Conservation (phyloP, 2,888 invertebrate genomes). For the Heterodera filipjevi region DNA sequence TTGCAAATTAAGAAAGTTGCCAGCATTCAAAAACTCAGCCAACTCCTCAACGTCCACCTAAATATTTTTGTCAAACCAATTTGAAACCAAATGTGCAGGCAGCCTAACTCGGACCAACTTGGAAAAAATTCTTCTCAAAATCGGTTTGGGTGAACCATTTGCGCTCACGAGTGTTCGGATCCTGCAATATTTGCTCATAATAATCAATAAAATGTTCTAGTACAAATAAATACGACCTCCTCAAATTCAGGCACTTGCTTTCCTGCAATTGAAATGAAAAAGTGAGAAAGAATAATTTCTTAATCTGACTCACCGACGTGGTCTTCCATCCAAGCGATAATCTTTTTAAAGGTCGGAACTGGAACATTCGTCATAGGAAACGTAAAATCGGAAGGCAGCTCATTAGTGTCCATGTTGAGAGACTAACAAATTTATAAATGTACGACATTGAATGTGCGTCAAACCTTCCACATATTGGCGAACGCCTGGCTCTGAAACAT, state of each 20-base stretch:
- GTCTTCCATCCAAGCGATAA: constrained; percentile 17
- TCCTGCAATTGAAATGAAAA: constrained; percentile 2
- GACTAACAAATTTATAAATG: constrained; percentile 4
- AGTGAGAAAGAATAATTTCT: background rate
- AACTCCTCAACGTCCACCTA: constrained; percentile 28
- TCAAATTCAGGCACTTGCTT: constrained; percentile 19
- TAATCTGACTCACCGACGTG: constrained; percentile 17
- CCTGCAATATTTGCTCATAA: background rate
- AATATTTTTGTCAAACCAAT: background rate
- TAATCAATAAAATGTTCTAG: background rate
- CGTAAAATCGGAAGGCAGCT: background rate
- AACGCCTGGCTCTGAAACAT: constrained; percentile 19
- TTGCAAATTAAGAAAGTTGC: constrained; percentile 31
- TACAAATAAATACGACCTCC: background rate
- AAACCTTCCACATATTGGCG: constrained; percentile 19
- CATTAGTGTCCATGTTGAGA: background rate
- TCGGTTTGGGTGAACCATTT: constrained; percentile 32
- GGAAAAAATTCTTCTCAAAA: constrained; percentile 27
- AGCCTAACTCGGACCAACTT: background rate
- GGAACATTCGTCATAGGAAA: background rate
- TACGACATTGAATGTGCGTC: background rate
- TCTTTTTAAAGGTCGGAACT: background rate
- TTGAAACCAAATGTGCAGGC: background rate
- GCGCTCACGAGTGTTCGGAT: constrained; percentile 26
- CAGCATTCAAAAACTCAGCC: constrained; percentile 21